Base-by-base conservation (phyloP, 2,113 vertebrate species). In the Lophius piscatorius region DNA sequence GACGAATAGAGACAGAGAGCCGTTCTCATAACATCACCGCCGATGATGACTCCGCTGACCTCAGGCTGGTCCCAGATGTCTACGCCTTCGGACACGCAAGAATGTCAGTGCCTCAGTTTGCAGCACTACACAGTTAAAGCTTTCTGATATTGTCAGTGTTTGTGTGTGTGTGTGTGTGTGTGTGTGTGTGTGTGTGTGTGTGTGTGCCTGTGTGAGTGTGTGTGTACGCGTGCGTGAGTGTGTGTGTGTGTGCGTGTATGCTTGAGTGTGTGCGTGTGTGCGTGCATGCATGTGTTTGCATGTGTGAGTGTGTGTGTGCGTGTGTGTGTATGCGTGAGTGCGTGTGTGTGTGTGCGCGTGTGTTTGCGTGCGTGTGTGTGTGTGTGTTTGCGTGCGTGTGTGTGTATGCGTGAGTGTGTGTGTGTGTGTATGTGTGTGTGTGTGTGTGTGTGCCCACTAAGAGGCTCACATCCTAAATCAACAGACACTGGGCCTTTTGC, bases 381-480 rank as follows among this genome's bases (percentile, higher is more conserved):
- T 20, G 45, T 45, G 50, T 40, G 51, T 29, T 4, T 41, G 35
- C 46, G 48, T 24, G 50, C 8, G 26, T 20, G 45, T 45, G 50
- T 40, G 51, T 29, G 3, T 41, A 35, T 49, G 48, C 21, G 50
- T 4, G 18, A 70, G 2, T 31, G 29, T 31, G 29, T 31, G 29
- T 31, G 29, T 31, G 29, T 31, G 29, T 31, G 29, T 31, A 10
- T 31, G 29, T 31, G 29, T 31, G 56, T 21, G 63, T 42, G 21
- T 31, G 26, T 46, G 60, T 31, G 54, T 26, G 14, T 22, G 29
- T 20, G 44, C 8, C 14, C 3, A 21, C 23, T 4, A 1, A 42
- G 35, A 76, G 62, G 61, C 44, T 80, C 79, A 80, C 74, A 79
- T 86, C 74, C 74, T 72, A 75, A 84, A 72, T 74, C 82, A 82